These are phyloP conservation scores for Agriotes lineatus DNA, from an alignment of 2,888 invertebrate species.

Conservation along the genomic window DNA sequence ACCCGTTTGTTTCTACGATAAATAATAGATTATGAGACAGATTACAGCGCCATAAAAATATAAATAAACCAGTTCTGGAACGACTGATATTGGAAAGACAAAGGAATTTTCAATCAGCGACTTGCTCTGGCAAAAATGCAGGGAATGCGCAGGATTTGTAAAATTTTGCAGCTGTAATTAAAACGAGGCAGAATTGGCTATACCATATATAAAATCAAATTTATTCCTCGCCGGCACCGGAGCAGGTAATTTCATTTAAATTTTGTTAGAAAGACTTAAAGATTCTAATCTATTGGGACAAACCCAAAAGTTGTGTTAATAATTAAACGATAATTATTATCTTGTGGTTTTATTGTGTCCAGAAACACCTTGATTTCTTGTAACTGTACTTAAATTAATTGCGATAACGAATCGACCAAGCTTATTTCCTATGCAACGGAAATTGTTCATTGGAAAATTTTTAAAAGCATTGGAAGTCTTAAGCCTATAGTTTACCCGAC, in stretches of 20 bases:
- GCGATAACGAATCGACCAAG: constrained; percentile 20
- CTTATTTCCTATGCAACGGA: too few species aligned
- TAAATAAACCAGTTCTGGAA: constrained; percentile 13
- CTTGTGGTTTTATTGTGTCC: neutral
- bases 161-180: neutral
- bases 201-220: constrained; percentile 6
- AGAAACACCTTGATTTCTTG: neutral
- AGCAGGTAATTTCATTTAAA: neutral
- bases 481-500: too few species aligned
- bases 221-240: neutral
- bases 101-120: neutral
- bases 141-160: too few species aligned
- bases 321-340: neutral
- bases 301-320: neutral
- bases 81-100: neutral
- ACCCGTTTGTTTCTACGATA: constrained; percentile 24
- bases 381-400: constrained; percentile 20
- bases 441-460: too few species aligned
- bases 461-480: too few species aligned
- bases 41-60: constrained; percentile 10
- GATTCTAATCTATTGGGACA: neutral
- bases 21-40: constrained; percentile 19
- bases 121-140: too few species aligned
- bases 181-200: neutral
- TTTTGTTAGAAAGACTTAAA: neutral